Percentiles rank a stretch among this genome's conserved stretches.
Conservation (phyloP, 2,113 vertebrate species). For the Megaceryle torquata region DNA sequence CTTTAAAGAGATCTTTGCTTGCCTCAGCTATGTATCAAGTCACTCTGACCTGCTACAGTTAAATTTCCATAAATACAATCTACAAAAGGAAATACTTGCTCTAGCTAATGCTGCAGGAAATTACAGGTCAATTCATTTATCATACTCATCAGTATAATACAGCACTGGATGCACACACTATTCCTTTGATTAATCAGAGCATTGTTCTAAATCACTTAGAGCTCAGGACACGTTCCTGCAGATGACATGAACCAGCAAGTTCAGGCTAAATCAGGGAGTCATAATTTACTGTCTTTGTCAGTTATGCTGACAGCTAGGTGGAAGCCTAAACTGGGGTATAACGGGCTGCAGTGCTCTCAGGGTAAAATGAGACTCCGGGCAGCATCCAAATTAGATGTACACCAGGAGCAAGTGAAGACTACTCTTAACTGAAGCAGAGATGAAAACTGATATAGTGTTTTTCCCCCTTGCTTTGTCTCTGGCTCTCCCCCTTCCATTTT, state of each 20-base stretch:
- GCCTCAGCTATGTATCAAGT: neutral
- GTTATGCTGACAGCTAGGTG: neutral
- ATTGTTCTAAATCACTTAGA: neutral
- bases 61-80: conserved; percentile 26
- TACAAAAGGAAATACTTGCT: conserved; percentile 43
- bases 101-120: neutral
- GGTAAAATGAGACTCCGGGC: neutral
- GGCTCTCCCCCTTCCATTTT: neutral
- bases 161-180: neutral
- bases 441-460: neutral
- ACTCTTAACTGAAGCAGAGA: neutral
- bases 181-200: conserved; percentile 23
- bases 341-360: neutral
- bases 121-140: conserved; percentile 29
- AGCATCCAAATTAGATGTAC: neutral
- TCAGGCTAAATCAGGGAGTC: neutral
- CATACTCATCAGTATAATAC: neutral
- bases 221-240: neutral
- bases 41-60: conserved; percentile 24
- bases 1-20: neutral
- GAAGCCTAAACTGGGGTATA: neutral
- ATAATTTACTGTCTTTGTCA: neutral
- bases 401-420: neutral
- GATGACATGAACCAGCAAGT: neutral
- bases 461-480: neutral